A percentile compares a stretch with the other conserved stretches of the same genome.
These are phyloP conservation scores for Cecropterus lyciades DNA, from an alignment of 1,140 invertebrate genomes.

Conservation along the genomic window DNA sequence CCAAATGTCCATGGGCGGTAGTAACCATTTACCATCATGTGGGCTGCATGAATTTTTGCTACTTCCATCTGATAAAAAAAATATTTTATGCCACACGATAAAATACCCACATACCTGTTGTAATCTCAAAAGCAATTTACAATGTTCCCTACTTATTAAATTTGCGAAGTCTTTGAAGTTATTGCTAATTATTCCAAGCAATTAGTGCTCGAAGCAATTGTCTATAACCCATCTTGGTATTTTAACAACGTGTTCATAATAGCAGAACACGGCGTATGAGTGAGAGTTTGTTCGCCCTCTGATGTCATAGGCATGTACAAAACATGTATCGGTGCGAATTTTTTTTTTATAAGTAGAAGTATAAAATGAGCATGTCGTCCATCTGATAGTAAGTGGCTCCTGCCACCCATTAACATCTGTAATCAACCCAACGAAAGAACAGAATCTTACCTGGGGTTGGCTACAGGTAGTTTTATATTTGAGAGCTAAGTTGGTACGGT, in stretches of 20 bases:
- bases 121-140: not conserved
- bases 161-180: conserved; percentile 6
- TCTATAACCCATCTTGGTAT: conserved; percentile 21
- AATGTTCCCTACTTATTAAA: not conserved
- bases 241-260: conserved; percentile 21
- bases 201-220: conserved; percentile 19
- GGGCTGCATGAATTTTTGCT: no score
- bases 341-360: no score
- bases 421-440: no score
- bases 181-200: conserved; percentile 14
- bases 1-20: no score
- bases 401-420: no score
- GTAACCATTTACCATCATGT: no score
- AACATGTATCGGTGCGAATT: not conserved
- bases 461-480: no score
- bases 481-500: no score
- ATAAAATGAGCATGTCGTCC: no score
- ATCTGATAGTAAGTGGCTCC: no score
- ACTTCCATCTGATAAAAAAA: no score
- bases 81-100: not conserved
- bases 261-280: not conserved
- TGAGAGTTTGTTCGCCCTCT: conserved; percentile 5
- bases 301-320: conserved; percentile 4
- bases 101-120: not conserved
- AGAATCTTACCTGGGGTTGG: no score